A percentile compares a stretch with the other conserved stretches of the same genome.
phyloP scores from a whole-genome alignment of 2,888 invertebrate genomes.

The Synergus umbraculus region DNA sequence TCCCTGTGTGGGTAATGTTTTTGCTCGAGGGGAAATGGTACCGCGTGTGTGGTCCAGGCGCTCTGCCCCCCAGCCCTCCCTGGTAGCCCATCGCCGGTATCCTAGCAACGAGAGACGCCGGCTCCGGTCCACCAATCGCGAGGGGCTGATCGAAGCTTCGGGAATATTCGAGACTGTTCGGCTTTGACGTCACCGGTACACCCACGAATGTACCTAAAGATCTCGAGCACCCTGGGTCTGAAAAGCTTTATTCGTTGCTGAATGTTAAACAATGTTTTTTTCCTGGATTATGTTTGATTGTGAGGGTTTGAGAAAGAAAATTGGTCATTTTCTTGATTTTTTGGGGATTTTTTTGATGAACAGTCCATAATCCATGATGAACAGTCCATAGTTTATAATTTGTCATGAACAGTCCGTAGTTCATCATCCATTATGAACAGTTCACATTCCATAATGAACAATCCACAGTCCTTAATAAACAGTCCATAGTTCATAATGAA shows the following conservation, averaged over 20 bases:
- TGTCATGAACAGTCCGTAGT: too few relatives aligned
- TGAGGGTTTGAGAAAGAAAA: too few relatives aligned
- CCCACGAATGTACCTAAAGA: constrained; percentile 60
- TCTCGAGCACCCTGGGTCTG: neutral
- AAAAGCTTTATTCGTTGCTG: neutral
- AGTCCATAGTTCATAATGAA: too few relatives aligned
- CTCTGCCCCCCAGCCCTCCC: constrained; percentile 56
- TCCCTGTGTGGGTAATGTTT: constrained; percentile 71
- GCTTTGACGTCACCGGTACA: constrained; percentile 66
- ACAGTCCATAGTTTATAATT: too few relatives aligned
- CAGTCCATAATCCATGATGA: too few relatives aligned
- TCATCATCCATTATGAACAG: too few relatives aligned
- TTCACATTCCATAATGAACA: too few relatives aligned
- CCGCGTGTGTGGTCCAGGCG: constrained; percentile 74
- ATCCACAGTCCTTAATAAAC: too few relatives aligned
- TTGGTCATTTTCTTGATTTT: too few relatives aligned
- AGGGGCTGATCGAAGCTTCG: constrained; percentile 57
- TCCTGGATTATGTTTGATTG: too few relatives aligned
- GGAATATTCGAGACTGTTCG: constrained; percentile 63
- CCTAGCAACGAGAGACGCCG: constrained; percentile 74
- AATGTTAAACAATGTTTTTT: too few relatives aligned
- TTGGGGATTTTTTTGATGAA: too few relatives aligned
- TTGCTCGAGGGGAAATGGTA: constrained; percentile 75
- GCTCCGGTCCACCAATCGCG: constrained; percentile 60
- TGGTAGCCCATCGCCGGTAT: constrained; percentile 64